A percentile compares a stretch with the other conserved stretches of the same genome.
Evolutionary conservation across 1,140 invertebrate genomes (phyloP).

Genomic region (Papilio glaucus): DNA sequence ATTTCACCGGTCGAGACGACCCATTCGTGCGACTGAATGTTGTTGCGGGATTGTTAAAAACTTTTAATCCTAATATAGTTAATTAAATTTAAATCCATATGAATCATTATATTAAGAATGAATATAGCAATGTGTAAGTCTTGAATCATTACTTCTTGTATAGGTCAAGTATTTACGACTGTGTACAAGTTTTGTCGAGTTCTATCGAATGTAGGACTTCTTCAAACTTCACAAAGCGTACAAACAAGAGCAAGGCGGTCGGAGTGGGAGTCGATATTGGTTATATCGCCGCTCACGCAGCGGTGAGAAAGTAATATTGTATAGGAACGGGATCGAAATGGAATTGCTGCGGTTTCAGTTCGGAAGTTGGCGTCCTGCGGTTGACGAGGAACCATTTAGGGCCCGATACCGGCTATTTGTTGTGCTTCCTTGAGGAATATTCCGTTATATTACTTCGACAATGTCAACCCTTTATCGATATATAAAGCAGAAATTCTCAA

Average conservation of each 20-base stretch:
- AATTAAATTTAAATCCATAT: too few relatives aligned
- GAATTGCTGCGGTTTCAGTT: constrained; percentile 55
- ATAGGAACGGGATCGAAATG: constrained; percentile 49
- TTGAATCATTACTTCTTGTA: background rate
- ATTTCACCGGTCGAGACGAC: too few relatives aligned
- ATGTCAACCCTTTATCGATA: too few relatives aligned
- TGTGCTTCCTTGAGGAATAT: constrained; percentile 31
- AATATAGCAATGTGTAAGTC: background rate
- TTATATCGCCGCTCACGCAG: constrained; percentile 26
- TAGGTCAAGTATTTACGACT: background rate
- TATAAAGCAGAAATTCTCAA: too few relatives aligned
- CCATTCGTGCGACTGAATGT: too few relatives aligned
- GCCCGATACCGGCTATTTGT: constrained; percentile 31
- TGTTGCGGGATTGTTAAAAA: too few relatives aligned
- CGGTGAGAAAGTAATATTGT: constrained; percentile 43
- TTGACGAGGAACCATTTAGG: constrained; percentile 38
- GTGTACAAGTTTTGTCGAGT: constrained; percentile 23
- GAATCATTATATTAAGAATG: too few relatives aligned
- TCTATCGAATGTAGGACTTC: constrained; percentile 26
- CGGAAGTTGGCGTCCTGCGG: constrained; percentile 49
- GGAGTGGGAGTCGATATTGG: constrained; percentile 31
- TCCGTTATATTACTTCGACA: background rate
- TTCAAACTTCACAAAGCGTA: constrained; percentile 24
- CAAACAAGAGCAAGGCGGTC: constrained; percentile 30
- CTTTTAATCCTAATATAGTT: too few relatives aligned